Evolutionary conservation across 2,797 vertebrate species (phyloP).

Genomic region (Lutjanus argentimaculatus): DNA sequence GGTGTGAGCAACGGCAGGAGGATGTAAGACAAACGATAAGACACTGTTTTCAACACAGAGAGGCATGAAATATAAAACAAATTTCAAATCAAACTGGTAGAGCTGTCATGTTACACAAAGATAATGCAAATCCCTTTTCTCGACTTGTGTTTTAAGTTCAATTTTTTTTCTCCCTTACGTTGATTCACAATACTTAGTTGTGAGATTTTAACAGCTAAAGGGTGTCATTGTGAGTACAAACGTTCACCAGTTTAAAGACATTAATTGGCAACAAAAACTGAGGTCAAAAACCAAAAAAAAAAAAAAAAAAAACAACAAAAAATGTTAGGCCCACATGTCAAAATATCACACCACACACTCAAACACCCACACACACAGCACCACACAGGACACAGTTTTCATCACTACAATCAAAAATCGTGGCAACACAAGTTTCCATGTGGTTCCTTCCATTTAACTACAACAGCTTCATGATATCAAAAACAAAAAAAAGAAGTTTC

Average conservation of each 20-base stretch:
- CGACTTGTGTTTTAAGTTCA: not conserved
- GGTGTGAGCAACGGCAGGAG: slow-evolving; percentile 19
- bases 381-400: not conserved
- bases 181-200: not conserved
- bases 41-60: not conserved
- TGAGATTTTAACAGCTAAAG: not conserved
- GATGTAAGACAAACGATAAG: slow-evolving; percentile 1
- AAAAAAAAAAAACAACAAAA: not conserved
- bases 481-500: not conserved
- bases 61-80: not conserved
- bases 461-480: not conserved
- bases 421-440: not conserved
- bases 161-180: not conserved
- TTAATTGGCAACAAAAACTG: slow-evolving; percentile 18
- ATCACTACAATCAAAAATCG: not conserved
- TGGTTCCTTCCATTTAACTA: not conserved
- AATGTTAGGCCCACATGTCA: not conserved
- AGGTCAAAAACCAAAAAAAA: not conserved
- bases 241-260: not conserved
- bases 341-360: not conserved
- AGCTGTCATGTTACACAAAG: not conserved
- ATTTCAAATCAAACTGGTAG: not conserved
- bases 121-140: not conserved
- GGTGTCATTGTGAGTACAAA: too few relatives aligned
- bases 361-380: not conserved